Conservation (phyloP, 2,113 vertebrate genomes). For the Sciurus niger region DNA sequence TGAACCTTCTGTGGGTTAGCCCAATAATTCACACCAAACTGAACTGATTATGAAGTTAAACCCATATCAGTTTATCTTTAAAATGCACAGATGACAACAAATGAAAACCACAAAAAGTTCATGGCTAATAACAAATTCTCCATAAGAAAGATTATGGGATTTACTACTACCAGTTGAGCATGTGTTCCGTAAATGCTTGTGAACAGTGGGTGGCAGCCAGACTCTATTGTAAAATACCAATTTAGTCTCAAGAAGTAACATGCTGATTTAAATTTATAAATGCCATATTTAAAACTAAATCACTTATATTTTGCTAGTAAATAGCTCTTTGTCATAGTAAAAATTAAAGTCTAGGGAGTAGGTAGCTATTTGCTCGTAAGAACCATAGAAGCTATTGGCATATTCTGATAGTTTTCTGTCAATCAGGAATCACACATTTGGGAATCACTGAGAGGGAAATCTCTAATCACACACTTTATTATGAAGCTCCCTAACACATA, state of each 20-base stretch:
- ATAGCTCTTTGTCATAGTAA: neutral
- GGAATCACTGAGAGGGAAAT: neutral
- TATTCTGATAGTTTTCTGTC: neutral
- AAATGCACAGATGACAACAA: conserved; percentile 14
- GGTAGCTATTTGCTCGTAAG: conserved; percentile 2
- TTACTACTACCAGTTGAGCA: neutral
- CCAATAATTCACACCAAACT: neutral
- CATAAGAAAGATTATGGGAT: neutral
- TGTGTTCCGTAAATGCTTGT: neutral
- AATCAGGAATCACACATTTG: neutral
- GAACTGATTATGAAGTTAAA: neutral
- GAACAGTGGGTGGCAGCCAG: neutral
- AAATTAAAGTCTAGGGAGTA: conserved; percentile 36
- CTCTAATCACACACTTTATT: neutral
- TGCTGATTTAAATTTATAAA: conserved; percentile 41
- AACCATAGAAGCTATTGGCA: neutral
- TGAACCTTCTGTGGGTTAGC: neutral
- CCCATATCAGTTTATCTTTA: conserved; percentile 51
- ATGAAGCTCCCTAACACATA: neutral
- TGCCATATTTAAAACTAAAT: conserved; percentile 34
- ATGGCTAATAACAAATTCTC: neutral
- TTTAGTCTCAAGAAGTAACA: neutral
- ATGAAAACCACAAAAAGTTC: neutral
- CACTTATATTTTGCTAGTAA: conserved; percentile 11
- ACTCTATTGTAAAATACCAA: neutral